Evolutionary conservation across 2,888 invertebrate species (phyloP), one percentile per base, ranked within the genome.

Genomic region (Tigriopus californicus): DNA sequence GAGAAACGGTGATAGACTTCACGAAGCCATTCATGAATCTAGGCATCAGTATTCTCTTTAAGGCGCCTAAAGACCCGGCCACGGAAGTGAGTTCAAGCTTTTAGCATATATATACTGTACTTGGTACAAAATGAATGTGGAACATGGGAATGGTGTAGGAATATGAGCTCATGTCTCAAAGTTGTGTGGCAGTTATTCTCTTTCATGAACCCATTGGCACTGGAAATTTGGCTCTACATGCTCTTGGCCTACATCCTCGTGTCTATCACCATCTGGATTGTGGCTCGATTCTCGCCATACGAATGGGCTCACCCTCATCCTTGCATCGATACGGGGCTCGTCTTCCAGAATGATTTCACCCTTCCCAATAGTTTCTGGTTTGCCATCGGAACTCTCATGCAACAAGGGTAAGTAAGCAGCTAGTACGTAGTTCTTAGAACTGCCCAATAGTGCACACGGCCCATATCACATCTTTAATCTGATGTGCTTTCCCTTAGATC

Each of bases 21-120:
- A 95, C 95, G 0, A 94, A 94, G 68, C 97, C 95, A 0, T 97
- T 94, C 73, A 91, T 97, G 87, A 94, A 94, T 71, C 78, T 95
- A 13, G 95, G 95, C 40, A 95, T 94, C 62, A 89, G 91, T 22
- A 97, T 97, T 68, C 74, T 95, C 41, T 94, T 91, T 73, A 91
- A 91, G 80, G 86, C 85, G 22, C 49, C 58, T 3, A 57, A 48
- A 24, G 42, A 18, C 6, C 52, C 33, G 10, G 40, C 59, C 56
- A 56, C 56, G 20, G 56, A 56, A 33, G 52, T 52, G 33, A 52
- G 52, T 49, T 13, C 3, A 15, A n/a, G n/a, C n/a, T n/a, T n/a
- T n/a, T n/a, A n/a, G n/a, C n/a, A n/a, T n/a, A n/a, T n/a, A n/a
- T n/a, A n/a, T n/a, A n/a, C n/a, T n/a, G n/a, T n/a, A n/a, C n/a